Percentiles rank a stretch among this genome's conserved stretches.
phyloP scores from a whole-genome alignment of 2,113 vertebrate genomes.

The Gulo gulo region DNA sequence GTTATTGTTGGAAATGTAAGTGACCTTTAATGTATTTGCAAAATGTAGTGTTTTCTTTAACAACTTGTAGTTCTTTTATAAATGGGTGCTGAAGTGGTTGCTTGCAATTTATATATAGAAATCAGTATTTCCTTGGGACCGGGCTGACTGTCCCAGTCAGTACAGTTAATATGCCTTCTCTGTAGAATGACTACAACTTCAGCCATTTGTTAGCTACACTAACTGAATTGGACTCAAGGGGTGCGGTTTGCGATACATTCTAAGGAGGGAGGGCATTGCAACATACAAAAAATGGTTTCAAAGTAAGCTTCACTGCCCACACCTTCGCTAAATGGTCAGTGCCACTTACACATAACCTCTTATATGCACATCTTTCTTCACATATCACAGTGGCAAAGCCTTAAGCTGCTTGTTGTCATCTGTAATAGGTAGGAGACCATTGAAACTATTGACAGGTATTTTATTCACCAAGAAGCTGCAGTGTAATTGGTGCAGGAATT shows the following conservation, averaged over 20 bases:
- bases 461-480: neutral
- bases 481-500: slow-evolving; percentile 39
- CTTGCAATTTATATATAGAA: neutral
- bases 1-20: neutral
- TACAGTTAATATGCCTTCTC: neutral
- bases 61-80: slow-evolving; percentile 26
- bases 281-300: neutral
- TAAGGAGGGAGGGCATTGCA: neutral
- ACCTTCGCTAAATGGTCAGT: neutral
- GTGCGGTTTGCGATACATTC: neutral
- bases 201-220: slow-evolving; percentile 1
- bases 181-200: slow-evolving; percentile 2
- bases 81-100: neutral
- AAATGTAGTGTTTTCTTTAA: slow-evolving; percentile 33
- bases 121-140: neutral
- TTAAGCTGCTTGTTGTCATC: slow-evolving; percentile 29
- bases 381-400: slow-evolving; percentile 35
- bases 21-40: slow-evolving; percentile 4
- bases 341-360: neutral
- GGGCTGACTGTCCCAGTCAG: neutral
- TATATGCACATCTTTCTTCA: neutral
- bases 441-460: slow-evolving; percentile 22
- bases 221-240: slow-evolving; percentile 30
- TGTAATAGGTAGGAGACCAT: slow-evolving; percentile 17
- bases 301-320: neutral